phyloP scores from a whole-genome alignment of 2,888 invertebrate species.

The Oegoconia quadripuncta region DNA sequence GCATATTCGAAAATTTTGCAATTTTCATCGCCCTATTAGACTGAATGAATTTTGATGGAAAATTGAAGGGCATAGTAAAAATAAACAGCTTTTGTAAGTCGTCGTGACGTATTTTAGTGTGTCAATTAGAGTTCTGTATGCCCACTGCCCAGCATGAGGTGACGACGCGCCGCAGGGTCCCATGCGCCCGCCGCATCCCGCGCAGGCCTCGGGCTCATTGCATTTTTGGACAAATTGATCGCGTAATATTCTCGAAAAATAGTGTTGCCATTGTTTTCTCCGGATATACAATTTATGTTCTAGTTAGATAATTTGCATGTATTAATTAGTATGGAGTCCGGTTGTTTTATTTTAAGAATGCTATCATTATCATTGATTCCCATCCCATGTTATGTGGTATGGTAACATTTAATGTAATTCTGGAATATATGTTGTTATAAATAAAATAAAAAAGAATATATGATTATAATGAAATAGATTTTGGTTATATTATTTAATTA shows the following conservation, averaged over 20 bases:
- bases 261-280: slow-evolving; percentile 39
- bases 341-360: too few relatives aligned
- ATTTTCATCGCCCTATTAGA: slow-evolving; percentile 17
- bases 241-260: slow-evolving; percentile 46
- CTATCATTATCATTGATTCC: too few relatives aligned
- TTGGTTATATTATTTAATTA: too few relatives aligned
- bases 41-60: too few relatives aligned
- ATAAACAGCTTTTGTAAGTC: slow-evolving; percentile 44
- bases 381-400: too few relatives aligned
- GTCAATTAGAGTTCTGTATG: slow-evolving; percentile 76
- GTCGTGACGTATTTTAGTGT: slow-evolving; percentile 68
- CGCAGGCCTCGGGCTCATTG: slow-evolving; percentile 36
- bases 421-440: too few relatives aligned
- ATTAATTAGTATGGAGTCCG: too few relatives aligned
- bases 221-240: slow-evolving; percentile 54
- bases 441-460: too few relatives aligned
- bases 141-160: slow-evolving; percentile 64
- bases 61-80: slow-evolving; percentile 36
- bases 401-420: too few relatives aligned
- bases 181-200: slow-evolving; percentile 34
- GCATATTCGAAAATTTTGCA: too few relatives aligned
- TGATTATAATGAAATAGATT: too few relatives aligned
- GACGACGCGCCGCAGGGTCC: slow-evolving; percentile 39
- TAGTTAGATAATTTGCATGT: too few relatives aligned
- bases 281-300: slow-evolving; percentile 22